Conservation (phyloP, 2,888 invertebrate genomes). For the Orgyia antiqua region DNA sequence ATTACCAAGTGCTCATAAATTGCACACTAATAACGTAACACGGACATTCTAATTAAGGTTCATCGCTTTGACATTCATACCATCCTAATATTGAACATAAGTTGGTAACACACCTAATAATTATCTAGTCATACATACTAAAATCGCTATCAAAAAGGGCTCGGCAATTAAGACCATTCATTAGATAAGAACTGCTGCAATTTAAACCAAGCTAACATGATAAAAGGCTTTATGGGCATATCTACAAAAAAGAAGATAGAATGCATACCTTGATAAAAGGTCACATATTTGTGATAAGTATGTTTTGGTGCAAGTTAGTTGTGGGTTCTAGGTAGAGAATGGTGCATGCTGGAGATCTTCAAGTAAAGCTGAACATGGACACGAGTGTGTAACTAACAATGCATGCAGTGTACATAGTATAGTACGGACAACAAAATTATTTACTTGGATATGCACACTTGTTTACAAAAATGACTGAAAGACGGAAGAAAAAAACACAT, state of each 20-base stretch:
- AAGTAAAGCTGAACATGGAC: conserved; percentile 66
- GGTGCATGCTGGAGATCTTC: conserved; percentile 70
- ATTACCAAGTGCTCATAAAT: conserved; percentile 55
- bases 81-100: conserved; percentile 69
- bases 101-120: conserved; percentile 67
- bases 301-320: conserved; percentile 74
- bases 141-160: conserved; percentile 72
- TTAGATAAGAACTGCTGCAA: conserved; percentile 66
- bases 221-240: conserved; percentile 60
- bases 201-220: conserved; percentile 63
- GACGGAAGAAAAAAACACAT: conserved; percentile 77
- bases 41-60: conserved; percentile 75
- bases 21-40: conserved; percentile 76
- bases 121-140: conserved; percentile 59
- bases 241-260: conserved; percentile 40
- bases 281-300: conserved; percentile 43
- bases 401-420: conserved; percentile 78
- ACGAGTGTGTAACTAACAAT: conserved; percentile 77
- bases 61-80: conserved; percentile 78
- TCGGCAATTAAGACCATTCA: conserved; percentile 59
- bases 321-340: conserved; percentile 76
- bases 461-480: conserved; percentile 72
- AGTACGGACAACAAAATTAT: conserved; percentile 54
- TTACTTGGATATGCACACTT: conserved; percentile 64
- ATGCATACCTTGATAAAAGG: conserved; percentile 43